Evolutionary conservation across 2,113 vertebrate genomes (phyloP).

Genomic region (Oryzias curvinotus): DNA sequence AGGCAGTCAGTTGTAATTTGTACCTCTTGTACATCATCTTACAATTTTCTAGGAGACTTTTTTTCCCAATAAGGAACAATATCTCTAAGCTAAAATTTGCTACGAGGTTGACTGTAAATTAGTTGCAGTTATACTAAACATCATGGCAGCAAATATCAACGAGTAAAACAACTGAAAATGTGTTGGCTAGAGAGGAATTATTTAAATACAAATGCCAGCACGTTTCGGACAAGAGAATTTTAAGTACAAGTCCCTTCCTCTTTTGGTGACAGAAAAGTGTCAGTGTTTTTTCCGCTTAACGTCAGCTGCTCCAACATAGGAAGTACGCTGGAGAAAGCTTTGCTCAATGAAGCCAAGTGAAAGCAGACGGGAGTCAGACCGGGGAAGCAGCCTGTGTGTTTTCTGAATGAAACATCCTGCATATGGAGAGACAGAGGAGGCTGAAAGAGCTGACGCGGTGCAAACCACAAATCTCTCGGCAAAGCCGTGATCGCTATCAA

Average conservation of each 20-base stretch:
- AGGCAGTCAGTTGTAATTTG: no score
- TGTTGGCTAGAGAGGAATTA: no score
- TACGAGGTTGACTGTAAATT: no score
- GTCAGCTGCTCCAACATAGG: constrained; percentile 31
- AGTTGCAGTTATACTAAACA: no score
- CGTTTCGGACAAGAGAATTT: constrained; percentile 5
- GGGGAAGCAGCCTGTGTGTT: constrained; percentile 58
- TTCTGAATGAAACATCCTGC: constrained; percentile 81
- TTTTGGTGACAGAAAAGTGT: constrained; percentile 19
- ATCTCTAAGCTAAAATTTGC: no score
- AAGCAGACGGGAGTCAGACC: constrained; percentile 54
- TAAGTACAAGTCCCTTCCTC: background rate
- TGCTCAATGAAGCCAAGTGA: constrained; percentile 48
- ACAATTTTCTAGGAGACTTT: no score
- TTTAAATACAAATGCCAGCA: no score
- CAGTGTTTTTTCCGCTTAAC: constrained; percentile 12
- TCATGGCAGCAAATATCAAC: no score
- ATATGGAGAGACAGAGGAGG: constrained; percentile 42
- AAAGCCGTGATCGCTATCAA: constrained; percentile 60
- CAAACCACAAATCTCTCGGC: constrained; percentile 60
- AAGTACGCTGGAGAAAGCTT: constrained; percentile 27
- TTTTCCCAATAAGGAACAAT: no score
- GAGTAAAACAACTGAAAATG: no score
- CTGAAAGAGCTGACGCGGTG: constrained; percentile 69
- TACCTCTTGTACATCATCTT: no score